phyloP scores from a whole-genome alignment of 2,888 invertebrate species.

The Apotomis turbidana region DNA sequence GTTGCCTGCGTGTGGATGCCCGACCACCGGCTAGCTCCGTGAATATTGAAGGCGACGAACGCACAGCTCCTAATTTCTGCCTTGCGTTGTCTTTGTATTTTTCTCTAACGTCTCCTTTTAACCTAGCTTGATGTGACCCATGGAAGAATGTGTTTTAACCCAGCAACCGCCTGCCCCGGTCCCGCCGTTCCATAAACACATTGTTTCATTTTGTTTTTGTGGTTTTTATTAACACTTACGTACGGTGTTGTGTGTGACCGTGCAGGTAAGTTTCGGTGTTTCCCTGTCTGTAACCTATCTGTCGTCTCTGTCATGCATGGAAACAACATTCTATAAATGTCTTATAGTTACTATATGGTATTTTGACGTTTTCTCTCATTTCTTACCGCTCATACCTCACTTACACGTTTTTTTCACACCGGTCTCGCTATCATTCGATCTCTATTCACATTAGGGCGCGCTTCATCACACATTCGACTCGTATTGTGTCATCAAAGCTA shows the following conservation, averaged over 20 bases:
- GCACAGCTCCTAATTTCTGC: slow-evolving; percentile 79
- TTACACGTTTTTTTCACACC: slow-evolving; percentile 64
- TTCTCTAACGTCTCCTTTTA: slow-evolving; percentile 69
- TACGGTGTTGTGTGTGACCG: slow-evolving; percentile 53
- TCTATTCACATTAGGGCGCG: slow-evolving; percentile 57
- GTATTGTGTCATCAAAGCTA: slow-evolving; percentile 53
- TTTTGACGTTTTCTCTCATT: slow-evolving; percentile 65
- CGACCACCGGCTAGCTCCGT: slow-evolving; percentile 63
- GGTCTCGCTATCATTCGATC: slow-evolving; percentile 65
- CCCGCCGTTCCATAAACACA: slow-evolving; percentile 58
- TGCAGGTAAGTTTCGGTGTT: slow-evolving; percentile 79
- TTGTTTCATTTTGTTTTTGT: slow-evolving; percentile 72
- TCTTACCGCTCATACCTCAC: slow-evolving; percentile 74
- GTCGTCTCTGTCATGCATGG: slow-evolving; percentile 74
- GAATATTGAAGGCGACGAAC: slow-evolving; percentile 78
- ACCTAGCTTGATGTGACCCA: slow-evolving; percentile 72
- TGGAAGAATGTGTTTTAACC: slow-evolving; percentile 71
- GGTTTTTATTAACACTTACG: slow-evolving; percentile 57
- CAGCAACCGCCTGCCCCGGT: slow-evolving; percentile 38
- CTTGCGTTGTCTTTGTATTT: slow-evolving; percentile 77
- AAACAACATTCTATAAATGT: slow-evolving; percentile 49
- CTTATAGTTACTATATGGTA: slow-evolving; percentile 52
- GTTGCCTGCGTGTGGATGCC: slow-evolving; percentile 77
- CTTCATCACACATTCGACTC: slow-evolving; percentile 62
- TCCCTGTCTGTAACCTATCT: slow-evolving; percentile 60